These are phyloP conservation scores for Tyrannus savana DNA, from an alignment of 2,113 vertebrate genomes.

Conservation along the genomic window DNA sequence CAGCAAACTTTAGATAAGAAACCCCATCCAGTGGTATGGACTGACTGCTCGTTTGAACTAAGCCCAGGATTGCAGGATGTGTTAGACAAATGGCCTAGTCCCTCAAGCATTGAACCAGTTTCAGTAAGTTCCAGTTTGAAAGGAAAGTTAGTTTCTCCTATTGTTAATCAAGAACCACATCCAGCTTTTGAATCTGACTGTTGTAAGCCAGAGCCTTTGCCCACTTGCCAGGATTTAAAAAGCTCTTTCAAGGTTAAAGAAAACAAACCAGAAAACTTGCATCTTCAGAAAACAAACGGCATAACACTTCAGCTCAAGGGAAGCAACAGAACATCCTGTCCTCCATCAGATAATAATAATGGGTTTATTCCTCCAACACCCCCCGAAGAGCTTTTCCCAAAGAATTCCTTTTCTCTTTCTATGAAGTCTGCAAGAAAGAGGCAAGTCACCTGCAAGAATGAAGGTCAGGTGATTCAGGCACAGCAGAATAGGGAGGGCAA, in stretches of 20 bases:
- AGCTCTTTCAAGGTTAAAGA: neutral
- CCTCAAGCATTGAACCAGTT: constrained; percentile 66
- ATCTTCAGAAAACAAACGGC: neutral
- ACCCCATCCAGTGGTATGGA: constrained; percentile 14
- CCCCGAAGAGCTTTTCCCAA: constrained; percentile 65
- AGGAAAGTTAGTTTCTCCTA: neutral
- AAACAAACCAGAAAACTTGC: neutral
- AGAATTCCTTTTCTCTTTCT: constrained; percentile 68
- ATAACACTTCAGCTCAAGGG: neutral
- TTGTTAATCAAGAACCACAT: constrained; percentile 17
- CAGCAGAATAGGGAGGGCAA: neutral
- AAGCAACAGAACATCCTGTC: neutral
- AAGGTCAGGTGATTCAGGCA: neutral
- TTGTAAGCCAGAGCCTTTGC: constrained; percentile 14
- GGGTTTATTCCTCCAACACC: constrained; percentile 83
- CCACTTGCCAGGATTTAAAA: constrained; percentile 10
- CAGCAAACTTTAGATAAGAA: neutral
- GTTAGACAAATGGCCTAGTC: constrained; percentile 85
- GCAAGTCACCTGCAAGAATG: neutral
- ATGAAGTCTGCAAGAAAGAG: constrained; percentile 48
- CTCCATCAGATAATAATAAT: constrained; percentile 52
- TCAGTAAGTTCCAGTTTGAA: neutral
- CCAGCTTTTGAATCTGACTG: neutral
- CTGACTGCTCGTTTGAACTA: constrained; percentile 71
- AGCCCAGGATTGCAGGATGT: constrained; percentile 88